Base-by-base conservation (phyloP, 2,888 invertebrate genomes). In the Drosophila multiciliata region DNA sequence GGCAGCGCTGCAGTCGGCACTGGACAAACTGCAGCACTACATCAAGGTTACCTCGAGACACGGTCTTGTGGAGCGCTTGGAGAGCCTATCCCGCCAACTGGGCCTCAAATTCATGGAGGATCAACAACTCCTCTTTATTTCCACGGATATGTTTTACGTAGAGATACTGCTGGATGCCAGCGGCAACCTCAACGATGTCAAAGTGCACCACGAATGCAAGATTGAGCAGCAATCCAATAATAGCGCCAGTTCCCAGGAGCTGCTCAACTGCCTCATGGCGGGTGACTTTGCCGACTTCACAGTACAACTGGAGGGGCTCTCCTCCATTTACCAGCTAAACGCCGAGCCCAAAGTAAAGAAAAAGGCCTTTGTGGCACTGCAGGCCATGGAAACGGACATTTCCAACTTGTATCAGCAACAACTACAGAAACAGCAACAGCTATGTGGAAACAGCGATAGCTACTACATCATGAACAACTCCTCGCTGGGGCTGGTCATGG, bases 71-170 rank as follows among this genome's bases (percentile, higher is more conserved):
- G 98, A 99, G 92, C 95, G 98, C 73, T 94, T 99, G 69, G 98
- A 98, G 92, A 97, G 97, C 93, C 95, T 98, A 58, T 97, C 98
- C 1, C 94, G 98, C 65, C 98, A 98, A 92, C 94, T 98, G 74
- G 98, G 98, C 95, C 94, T 98, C 65, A 98, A 98, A 92, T 98
- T 98, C 93, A 96, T 97, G 91, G 96, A 97, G 74, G 97, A 97
- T 63, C 95, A 96, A 69, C 96, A 96, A 57, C 96, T 96, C 53
- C 94, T 97, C 73, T 98, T 98, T 91, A 98, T 99, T 92, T 98
- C 97, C 48, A 98, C 98, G 0, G 99, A 99, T 91, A 98, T 98
- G 98, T 99, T 99, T 93, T 98, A 97, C 92, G 94, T 99, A 83
- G 98, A 99, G 94, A 97, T 99, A 86, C 94, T 97, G 63, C 94